Evolutionary conservation across 2,888 invertebrate genomes (phyloP), one percentile per base, ranked within the genome.

Genomic region (Spisula solida): DNA sequence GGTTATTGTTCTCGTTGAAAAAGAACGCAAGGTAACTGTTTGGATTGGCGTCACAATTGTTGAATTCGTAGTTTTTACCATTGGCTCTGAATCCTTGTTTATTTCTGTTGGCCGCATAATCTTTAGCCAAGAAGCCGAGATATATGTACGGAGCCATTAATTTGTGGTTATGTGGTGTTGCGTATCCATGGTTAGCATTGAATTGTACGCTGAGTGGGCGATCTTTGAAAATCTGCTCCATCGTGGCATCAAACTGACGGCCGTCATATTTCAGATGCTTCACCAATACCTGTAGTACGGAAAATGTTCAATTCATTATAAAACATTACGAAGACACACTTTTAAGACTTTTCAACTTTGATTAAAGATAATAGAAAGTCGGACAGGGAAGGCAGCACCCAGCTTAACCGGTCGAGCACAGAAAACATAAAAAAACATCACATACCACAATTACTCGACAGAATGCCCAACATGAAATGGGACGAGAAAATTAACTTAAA

Each of bases 11-110:
- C 34, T 78, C 29, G 16, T 78, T 78, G 78, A 78, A 78, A 34
- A 78, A 78, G 31, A 78, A 78, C 0, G 78, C 78, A 16, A 78
- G 34, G 31, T 31, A 78, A 31, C 78, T 78, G 31, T 78, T 78
- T 78, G 78, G 78, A 78, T 78, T 78, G 29, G 12, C 6, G 18
- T 78, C 78, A 34, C 78, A 31, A 78, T 78, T 78, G 12, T 25
- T 78, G 34, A 78, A 78, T 14, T 29, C 29, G 78, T 29, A 78
- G 18, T 0, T 34, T 10, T 34, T 25, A 29, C 78, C 78, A 34
- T 78, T 31, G 29, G 78, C 78, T 78, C 10, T 6, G 31, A 29
- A 78, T 34, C 78, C 78, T 16, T 78, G 78, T 31, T 8, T 31
- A 78, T 31, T 78, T 31, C 29, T 78, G 4, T 78, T 29, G 4